Evolutionary conservation across 2,797 vertebrate genomes (phyloP).

Genomic region (Echeneis naucrates): DNA sequence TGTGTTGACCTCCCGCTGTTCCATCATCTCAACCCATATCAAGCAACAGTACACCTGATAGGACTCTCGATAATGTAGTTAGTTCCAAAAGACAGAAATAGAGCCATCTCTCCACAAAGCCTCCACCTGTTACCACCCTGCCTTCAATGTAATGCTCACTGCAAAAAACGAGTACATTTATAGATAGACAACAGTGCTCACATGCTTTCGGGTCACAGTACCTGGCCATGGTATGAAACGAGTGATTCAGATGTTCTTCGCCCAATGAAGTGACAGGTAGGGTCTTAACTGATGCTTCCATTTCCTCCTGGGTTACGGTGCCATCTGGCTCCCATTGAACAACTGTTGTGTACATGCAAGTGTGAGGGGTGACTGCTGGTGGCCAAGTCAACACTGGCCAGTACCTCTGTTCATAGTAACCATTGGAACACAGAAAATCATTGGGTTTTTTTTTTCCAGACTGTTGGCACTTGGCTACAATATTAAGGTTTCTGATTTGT

Average conservation of each 20-base stretch:
- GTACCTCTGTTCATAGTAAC: slow-evolving; percentile 37
- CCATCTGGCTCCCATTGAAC: slow-evolving; percentile 41
- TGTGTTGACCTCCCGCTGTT: slow-evolving; percentile 66
- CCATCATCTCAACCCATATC: slow-evolving; percentile 67
- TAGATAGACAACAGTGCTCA: slow-evolving; percentile 2
- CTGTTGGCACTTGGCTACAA: slow-evolving; percentile 28
- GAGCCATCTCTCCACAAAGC: slow-evolving; percentile 44
- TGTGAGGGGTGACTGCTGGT: slow-evolving; percentile 5
- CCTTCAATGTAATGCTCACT: slow-evolving; percentile 52
- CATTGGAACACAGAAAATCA: slow-evolving; percentile 21
- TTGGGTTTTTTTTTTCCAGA: slow-evolving; percentile 52
- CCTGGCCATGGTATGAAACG: slow-evolving; percentile 13
- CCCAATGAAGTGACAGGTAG: slow-evolving; percentile 14
- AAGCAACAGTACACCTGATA: slow-evolving; percentile 56
- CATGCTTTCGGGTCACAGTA: slow-evolving; percentile 20
- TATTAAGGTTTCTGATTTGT: slow-evolving; percentile 31
- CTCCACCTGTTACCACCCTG: slow-evolving; percentile 27
- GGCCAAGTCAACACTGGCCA: slow-evolving; percentile 33
- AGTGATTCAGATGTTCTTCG: slow-evolving; percentile 28
- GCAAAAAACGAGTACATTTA: slow-evolving; percentile 14
- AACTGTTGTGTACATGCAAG: slow-evolving; percentile 25
- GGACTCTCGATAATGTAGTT: slow-evolving; percentile 54
- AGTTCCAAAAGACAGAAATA: slow-evolving; percentile 50
- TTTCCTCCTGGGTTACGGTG: slow-evolving; percentile 27
- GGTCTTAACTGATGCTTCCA: slow-evolving; percentile 31